These are phyloP conservation scores for Euthynnus affinis DNA, from an alignment of 2,797 vertebrate species.

Conservation along the genomic window DNA sequence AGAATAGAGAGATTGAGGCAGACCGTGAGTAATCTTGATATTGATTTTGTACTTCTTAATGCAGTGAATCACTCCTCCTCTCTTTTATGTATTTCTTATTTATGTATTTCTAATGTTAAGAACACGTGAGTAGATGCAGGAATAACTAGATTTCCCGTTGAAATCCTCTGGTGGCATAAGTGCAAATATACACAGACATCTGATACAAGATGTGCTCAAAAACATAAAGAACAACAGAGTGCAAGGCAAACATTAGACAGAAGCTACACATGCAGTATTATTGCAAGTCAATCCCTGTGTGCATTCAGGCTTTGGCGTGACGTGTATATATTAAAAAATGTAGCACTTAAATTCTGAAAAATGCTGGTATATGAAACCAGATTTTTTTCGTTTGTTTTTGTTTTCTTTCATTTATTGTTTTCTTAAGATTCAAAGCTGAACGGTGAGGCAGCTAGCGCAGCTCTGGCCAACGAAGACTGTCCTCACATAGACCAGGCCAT, in stretches of 20 bases:
- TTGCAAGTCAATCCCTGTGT: slow-evolving; percentile 21
- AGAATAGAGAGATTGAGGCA: slow-evolving; percentile 47
- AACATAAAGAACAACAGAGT: slow-evolving; percentile 35
- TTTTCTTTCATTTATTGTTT: slow-evolving; percentile 25
- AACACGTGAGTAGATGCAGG: slow-evolving; percentile 38
- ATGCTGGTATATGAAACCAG: slow-evolving; percentile 36
- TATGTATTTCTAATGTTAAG: slow-evolving; percentile 43
- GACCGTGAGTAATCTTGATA: slow-evolving; percentile 67
- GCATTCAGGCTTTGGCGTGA: not conserved
- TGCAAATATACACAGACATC: slow-evolving; percentile 34
- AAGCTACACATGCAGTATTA: slow-evolving; percentile 13
- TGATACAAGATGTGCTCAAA: slow-evolving; percentile 29
- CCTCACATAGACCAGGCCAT: slow-evolving; percentile 99
- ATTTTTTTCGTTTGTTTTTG: slow-evolving; percentile 14
- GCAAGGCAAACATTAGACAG: slow-evolving; percentile 30
- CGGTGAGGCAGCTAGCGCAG: slow-evolving; percentile 97
- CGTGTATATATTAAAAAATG: slow-evolving; percentile 8
- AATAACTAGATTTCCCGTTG: slow-evolving; percentile 29
- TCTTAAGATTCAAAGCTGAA: slow-evolving; percentile 98
- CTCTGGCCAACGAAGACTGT: slow-evolving; percentile 99
- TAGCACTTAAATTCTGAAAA: not conserved
- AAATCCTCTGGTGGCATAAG: slow-evolving; percentile 28
- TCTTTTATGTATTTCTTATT: too few relatives aligned
- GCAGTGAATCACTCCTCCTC: slow-evolving; percentile 61
- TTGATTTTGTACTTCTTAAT: slow-evolving; percentile 74